These are phyloP conservation scores for Heliconius himera DNA, from an alignment of 1,140 invertebrate genomes.

Conservation along the genomic window DNA sequence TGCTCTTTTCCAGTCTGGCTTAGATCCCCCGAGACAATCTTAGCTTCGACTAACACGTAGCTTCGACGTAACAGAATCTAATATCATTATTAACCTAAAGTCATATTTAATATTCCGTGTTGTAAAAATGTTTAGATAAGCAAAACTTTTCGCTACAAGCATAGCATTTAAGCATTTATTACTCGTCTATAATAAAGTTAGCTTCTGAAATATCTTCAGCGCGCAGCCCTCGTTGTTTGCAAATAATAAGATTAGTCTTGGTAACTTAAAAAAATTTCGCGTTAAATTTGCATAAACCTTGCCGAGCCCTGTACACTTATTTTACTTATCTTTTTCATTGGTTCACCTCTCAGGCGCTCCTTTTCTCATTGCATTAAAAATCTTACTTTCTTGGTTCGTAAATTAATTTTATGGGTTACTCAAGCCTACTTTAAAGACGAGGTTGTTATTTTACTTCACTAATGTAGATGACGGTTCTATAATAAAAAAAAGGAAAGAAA, in stretches of 20 bases:
- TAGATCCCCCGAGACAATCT: conserved; percentile 33
- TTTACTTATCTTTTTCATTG: conserved; percentile 61
- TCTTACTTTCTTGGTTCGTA: conserved; percentile 34
- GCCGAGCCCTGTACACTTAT: conserved; percentile 52
- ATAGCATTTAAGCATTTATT: conserved; percentile 38
- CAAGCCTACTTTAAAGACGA: conserved; percentile 22
- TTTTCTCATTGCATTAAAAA: conserved; percentile 57
- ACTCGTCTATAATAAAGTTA: conserved; percentile 45
- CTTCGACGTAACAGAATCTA: conserved; percentile 19
- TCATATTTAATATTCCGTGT: conserved; percentile 18
- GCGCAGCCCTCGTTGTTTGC: conserved; percentile 59
- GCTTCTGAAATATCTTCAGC: conserved; percentile 45
- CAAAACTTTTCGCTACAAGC: conserved; percentile 34
- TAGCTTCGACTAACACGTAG: conserved; percentile 17
- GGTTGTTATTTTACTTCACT: conserved; percentile 18
- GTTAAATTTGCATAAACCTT: conserved; percentile 76
- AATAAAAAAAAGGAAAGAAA: conserved; percentile 1
- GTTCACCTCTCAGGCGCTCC: conserved; percentile 52
- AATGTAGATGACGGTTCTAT: conserved; percentile 5
- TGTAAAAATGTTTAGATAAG: conserved; percentile 25
- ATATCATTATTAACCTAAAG: conserved; percentile 17
- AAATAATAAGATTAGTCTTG: conserved; percentile 71
- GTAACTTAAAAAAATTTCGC: conserved; percentile 68
- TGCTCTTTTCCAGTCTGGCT: conserved; percentile 37
- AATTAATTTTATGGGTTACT: conserved; percentile 35